phyloP scores from a whole-genome alignment of 2,113 vertebrate species.

The zebrafish (Danio rerio) region GRCz12tu NC_133187.1:41149001-41149500 shows the following conservation, averaged over 20 bases:
- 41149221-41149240: conserved; percentile 34
- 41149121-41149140: background rate
- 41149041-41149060: conserved; percentile 3
- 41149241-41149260: background rate
- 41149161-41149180: background rate
- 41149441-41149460: conserved; percentile 30
- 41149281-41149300: conserved; percentile 22
- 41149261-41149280: conserved; percentile 16
- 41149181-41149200: background rate
- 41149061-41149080: conserved; percentile 12
- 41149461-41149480: conserved; percentile 36
- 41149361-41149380: conserved; percentile 43
- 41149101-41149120: background rate
- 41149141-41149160: background rate
- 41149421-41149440: conserved; percentile 23
- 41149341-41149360: conserved; percentile 37
- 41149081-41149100: background rate
- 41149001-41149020: background rate
- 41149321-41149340: conserved; percentile 39
- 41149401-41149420: conserved; percentile 33
- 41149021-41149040: background rate
- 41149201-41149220: conserved; percentile 4
- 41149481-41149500: conserved; percentile 11
- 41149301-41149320: conserved; percentile 37
- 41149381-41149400: conserved; percentile 27